Evolutionary conservation across 2,113 vertebrate genomes (phyloP), one percentile per base, ranked within the genome.

Genomic region (Bungarus multicinctus): DNA sequence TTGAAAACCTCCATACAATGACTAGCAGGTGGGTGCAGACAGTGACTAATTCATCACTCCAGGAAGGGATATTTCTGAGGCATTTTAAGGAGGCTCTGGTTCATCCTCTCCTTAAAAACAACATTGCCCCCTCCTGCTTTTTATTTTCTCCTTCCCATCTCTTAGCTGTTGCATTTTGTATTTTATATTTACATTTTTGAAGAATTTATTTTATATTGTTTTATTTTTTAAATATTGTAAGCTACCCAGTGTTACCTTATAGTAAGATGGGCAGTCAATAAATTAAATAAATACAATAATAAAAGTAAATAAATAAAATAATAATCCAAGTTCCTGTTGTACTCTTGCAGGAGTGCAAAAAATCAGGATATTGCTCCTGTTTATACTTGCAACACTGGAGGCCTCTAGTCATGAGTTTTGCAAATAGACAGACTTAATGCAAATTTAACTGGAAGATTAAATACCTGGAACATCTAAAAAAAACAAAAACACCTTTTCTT

Each of bases 81-180:
- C 64, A 69, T 69, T 69, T 69, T 34, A 69, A 34, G 30, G 30
- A 69, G 30, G 30, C 64, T 69, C 2, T 16, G 12, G 12, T 69
- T 69, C 2, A 5, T 69, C 12, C 12, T 2, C 11, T n/a, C 30
- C 30, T 69, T 14, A 16, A 69, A 69, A 60, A 64, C n/a, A n/a
- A n/a, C 3, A 14, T 69, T 25, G 12, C 4, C n/a, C 30, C 4
- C 2, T 4, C 60, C 30, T 47, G 0, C 60, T n/a, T n/a, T n/a
- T n/a, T n/a, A 69, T 69, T 64, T 64, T 64, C 27, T 64, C 0
- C 60, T n/a, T 69, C 12, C 60, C 30, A 16, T 5, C 23, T n/a
- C n/a, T 69, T 69, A 69, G 60, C 27, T 14, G 14, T 69, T 69
- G 27, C 60, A n/a, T 69, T 69, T 64, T 64, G 10, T 12, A 64